Base-by-base conservation (phyloP, 2,888 invertebrate genomes). In the Scelioninae gen. 1 region DNA sequence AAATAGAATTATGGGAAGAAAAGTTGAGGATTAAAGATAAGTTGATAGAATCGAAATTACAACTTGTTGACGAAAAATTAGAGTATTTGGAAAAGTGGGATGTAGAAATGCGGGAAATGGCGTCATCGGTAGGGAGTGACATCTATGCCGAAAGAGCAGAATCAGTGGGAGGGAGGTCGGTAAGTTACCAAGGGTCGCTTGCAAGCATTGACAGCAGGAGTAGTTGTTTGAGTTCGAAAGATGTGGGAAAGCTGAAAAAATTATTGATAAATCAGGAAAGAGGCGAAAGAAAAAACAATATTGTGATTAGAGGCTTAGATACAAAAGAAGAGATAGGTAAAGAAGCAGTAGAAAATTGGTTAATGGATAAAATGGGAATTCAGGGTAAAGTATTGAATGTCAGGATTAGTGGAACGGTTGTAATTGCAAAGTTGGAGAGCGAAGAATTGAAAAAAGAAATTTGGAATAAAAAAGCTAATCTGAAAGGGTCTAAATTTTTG, bases 401-500 rank as follows among this genome's bases (percentile, higher is more conserved):
- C 0, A 76, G 60, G n/a, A 62, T 68, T 49, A 66, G 23, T 0
- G 66, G 65, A 10, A 9, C 40, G 9, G 32, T 60, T 9, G 49
- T 68, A 15, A 69, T 82, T 13, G 74, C 51, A 16, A 82, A 79
- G 45, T 13, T 65, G 10, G 32, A 13, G 5, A 31, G 16, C 1
- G 10, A 11, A 7, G 58, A 71, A 23, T 15, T 58, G n/a, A 82
- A 77, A 51, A 3, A 47, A 5, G 72, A 66, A 32, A 32, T 82
- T 0, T 68, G 72, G 72, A 53, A 9, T 15, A 82, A 62, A 10
- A 77, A 82, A 56, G 15, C n/a, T 11, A 9, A 11, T 1, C 34
- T 77, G 47, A 58, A 16, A 11, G 71, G 76, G 7, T 13, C n/a
- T 0, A 65, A 53, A 11, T 65, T 71, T 55, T 81, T 53, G 60